Conservation (phyloP, 2,797 vertebrate genomes). For the Pseudochromis fuscus region DNA sequence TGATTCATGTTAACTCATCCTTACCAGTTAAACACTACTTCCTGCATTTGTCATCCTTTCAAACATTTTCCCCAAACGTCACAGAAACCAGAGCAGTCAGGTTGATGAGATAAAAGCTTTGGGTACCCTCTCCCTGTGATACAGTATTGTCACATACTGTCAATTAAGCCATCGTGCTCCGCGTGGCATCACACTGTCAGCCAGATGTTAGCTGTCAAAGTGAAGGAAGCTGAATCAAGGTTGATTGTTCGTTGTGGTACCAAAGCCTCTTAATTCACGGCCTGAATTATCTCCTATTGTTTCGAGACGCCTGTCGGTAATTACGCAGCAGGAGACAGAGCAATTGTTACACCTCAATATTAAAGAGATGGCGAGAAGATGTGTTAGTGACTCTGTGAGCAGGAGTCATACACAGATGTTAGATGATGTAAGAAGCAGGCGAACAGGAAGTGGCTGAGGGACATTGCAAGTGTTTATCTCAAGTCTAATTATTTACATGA, state of each 20-base stretch:
- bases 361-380: conserved; percentile 16
- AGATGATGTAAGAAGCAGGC: not conserved
- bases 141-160: conserved; percentile 29
- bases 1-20: not conserved
- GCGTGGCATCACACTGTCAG: conserved; percentile 1
- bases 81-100: too few relatives aligned
- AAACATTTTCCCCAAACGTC: not conserved
- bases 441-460: not conserved
- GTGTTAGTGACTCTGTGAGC: conserved; percentile 32
- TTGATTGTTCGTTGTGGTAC: conserved; percentile 52
- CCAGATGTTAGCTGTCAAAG: conserved; percentile 48
- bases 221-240: conserved; percentile 39
- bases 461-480: not conserved
- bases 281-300: conserved; percentile 36
- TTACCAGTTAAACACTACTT: not conserved
- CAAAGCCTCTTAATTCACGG: conserved; percentile 34
- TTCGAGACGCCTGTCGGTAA: conserved; percentile 24
- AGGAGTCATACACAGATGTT: conserved; percentile 21
- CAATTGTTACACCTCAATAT: not conserved
- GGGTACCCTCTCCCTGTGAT: conserved; percentile 25
- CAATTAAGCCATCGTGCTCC: conserved; percentile 17
- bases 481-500: not conserved
- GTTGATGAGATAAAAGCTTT: conserved; percentile 25
- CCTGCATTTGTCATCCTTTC: not conserved
- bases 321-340: conserved; percentile 9